A percentile compares a stretch with the other conserved stretches of the same genome.
phyloP scores from a whole-genome alignment of 1,140 invertebrate species.

The Tetraneura akinire region DNA sequence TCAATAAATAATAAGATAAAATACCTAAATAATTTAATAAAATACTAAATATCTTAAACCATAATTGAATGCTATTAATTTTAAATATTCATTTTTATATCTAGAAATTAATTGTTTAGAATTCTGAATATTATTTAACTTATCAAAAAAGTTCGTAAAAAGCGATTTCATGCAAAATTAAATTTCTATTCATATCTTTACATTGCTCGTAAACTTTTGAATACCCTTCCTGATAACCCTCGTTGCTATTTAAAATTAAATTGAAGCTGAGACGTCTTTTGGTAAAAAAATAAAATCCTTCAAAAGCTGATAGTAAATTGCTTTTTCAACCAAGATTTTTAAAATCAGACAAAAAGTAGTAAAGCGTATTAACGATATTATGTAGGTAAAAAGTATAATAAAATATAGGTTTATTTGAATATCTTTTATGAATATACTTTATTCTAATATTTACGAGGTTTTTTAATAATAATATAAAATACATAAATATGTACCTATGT shows the following conservation, averaged over 20 bases:
- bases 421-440: no score
- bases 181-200: constrained; percentile 18
- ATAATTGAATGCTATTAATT: no score
- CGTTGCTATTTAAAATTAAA: not conserved
- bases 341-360: not conserved
- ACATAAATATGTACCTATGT: no score
- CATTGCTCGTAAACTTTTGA: constrained; percentile 9
- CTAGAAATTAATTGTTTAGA: not conserved
- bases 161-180: constrained; percentile 30
- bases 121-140: not conserved
- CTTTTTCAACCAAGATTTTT: not conserved
- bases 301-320: constrained; percentile 12
- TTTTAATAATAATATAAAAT: no score
- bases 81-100: not conserved
- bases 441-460: no score
- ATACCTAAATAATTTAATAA: no score
- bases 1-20: no score
- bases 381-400: no score
- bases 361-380: no score
- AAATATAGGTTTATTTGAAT: no score
- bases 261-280: not conserved
- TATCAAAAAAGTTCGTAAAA: constrained; percentile 3
- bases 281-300: constrained; percentile 7
- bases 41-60: no score
- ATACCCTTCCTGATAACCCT: not conserved